Percentiles rank a stretch among this genome's conserved stretches.
These are phyloP conservation scores for Odontamblyopus rebecca DNA, from an alignment of 2,797 vertebrate species.

Conservation along the genomic window DNA sequence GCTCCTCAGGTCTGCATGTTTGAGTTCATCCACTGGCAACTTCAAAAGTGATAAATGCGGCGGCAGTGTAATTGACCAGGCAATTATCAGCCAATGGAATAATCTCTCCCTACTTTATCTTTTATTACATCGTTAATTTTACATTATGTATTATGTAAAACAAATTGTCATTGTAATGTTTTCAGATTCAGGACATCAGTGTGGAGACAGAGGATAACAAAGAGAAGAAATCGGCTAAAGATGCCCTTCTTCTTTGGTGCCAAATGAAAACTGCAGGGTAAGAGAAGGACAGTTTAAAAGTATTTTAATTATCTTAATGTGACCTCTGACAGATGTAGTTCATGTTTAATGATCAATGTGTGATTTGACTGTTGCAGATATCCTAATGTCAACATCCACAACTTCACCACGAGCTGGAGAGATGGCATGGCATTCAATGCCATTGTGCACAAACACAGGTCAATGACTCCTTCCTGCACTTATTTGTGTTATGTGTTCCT, in stretches of 20 bases:
- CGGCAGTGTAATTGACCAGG: neutral
- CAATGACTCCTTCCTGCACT: constrained; percentile 50
- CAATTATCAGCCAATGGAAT: neutral
- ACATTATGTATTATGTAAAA: neutral
- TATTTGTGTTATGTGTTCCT: constrained; percentile 10
- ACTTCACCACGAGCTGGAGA: constrained; percentile 96
- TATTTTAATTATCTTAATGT: neutral
- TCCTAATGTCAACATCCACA: constrained; percentile 93
- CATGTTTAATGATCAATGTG: constrained; percentile 58
- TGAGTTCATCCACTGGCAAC: constrained; percentile 16
- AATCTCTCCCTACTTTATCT: neutral
- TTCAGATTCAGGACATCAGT: constrained; percentile 95
- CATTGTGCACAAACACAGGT: constrained; percentile 96
- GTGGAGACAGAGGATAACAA: constrained; percentile 94
- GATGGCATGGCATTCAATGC: constrained; percentile 94
- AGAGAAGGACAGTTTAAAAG: constrained; percentile 31
- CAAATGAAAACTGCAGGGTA: constrained; percentile 97
- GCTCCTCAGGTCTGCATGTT: constrained; percentile 36
- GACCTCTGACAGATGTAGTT: neutral
- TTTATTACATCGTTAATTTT: neutral
- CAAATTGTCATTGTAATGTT: constrained; percentile 5
- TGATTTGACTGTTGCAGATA: constrained; percentile 77
- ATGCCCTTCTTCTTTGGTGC: constrained; percentile 92
- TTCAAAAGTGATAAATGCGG: constrained; percentile 13
- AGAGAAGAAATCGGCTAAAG: constrained; percentile 94